These are phyloP conservation scores for Meghimatium bilineatum DNA, from an alignment of 2,888 invertebrate species.

Conservation along the genomic window DNA sequence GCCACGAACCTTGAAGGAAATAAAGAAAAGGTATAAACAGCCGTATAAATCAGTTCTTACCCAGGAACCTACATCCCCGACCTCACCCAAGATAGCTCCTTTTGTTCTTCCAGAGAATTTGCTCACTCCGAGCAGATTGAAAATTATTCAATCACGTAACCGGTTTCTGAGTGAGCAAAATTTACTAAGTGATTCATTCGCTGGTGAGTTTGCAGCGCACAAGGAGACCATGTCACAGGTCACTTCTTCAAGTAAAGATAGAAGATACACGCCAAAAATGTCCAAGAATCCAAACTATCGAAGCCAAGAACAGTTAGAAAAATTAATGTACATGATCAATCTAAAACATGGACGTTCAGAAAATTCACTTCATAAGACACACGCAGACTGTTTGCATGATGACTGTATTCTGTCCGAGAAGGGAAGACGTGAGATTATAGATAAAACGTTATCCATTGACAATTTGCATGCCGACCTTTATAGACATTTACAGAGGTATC, in stretches of 20 bases:
- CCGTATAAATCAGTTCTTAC: slow-evolving; percentile 41
- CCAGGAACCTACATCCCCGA: neutral
- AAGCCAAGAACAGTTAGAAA: slow-evolving; percentile 53
- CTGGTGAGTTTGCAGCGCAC: slow-evolving; percentile 61
- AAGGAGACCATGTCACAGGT: slow-evolving; percentile 56
- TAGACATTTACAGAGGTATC: slow-evolving; percentile 57
- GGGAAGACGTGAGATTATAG: slow-evolving; percentile 63
- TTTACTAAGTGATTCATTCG: slow-evolving; percentile 51
- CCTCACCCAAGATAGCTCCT: slow-evolving; percentile 39
- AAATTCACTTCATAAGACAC: slow-evolving; percentile 23
- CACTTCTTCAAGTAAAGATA: slow-evolving; percentile 20
- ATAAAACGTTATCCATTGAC: slow-evolving; percentile 67
- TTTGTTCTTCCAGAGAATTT: slow-evolving; percentile 51
- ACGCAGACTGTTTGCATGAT: slow-evolving; percentile 61
- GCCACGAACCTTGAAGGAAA: slow-evolving; percentile 51
- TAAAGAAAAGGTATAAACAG: slow-evolving; percentile 43
- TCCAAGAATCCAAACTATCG: slow-evolving; percentile 38
- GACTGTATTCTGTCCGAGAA: slow-evolving; percentile 70
- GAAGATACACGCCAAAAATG: slow-evolving; percentile 50
- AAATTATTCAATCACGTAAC: slow-evolving; percentile 64
- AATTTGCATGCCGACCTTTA: slow-evolving; percentile 59
- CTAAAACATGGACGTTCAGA: slow-evolving; percentile 44
- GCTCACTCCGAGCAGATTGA: slow-evolving; percentile 55
- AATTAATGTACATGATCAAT: slow-evolving; percentile 47
- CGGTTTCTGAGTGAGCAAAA: slow-evolving; percentile 68